Percentiles rank a stretch among this genome's conserved stretches.
These are phyloP conservation scores for Gymnodraco acuticeps DNA, from an alignment of 2,797 vertebrate genomes.

Conservation along the genomic window DNA sequence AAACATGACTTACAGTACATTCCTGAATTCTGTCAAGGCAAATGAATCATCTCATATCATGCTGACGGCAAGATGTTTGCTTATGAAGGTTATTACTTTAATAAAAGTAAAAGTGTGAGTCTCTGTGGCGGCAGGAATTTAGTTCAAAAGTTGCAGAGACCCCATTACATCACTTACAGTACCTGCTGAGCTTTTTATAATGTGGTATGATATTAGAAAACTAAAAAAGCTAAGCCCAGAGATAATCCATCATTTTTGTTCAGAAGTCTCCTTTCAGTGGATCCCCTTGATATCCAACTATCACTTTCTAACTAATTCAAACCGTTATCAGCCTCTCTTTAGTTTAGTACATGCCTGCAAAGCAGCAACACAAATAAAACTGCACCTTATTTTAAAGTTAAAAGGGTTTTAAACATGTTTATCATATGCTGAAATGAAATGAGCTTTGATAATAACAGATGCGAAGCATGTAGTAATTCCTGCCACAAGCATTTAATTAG, in stretches of 20 bases:
- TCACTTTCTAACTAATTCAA: background rate
- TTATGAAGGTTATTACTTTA: constrained; percentile 23
- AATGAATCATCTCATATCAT: constrained; percentile 27
- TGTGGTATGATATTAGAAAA: constrained; percentile 12
- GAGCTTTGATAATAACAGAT: constrained; percentile 26
- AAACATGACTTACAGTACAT: constrained; percentile 9
- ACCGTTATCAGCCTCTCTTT: constrained; percentile 5
- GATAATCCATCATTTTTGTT: constrained; percentile 29
- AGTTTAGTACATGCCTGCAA: background rate
- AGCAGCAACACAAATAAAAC: constrained; percentile 17
- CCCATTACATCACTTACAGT: constrained; percentile 57
- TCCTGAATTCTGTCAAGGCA: constrained; percentile 35
- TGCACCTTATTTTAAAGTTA: constrained; percentile 1
- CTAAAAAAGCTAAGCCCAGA: constrained; percentile 19
- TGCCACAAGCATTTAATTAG: constrained; percentile 50
- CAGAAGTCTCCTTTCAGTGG: constrained; percentile 21
- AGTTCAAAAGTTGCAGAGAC: constrained; percentile 51
- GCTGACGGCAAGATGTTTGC: constrained; percentile 12
- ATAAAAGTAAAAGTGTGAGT: constrained; percentile 34
- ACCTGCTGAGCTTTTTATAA: constrained; percentile 48
- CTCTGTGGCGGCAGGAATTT: constrained; percentile 42
- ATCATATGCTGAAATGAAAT: constrained; percentile 13
- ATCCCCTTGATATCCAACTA: constrained; percentile 23
- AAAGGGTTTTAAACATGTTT: constrained; percentile 20
- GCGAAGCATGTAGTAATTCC: constrained; percentile 43